These are phyloP conservation scores for Charadrius vociferus DNA, from an alignment of 2,113 vertebrate genomes.

Conservation along the genomic window DNA sequence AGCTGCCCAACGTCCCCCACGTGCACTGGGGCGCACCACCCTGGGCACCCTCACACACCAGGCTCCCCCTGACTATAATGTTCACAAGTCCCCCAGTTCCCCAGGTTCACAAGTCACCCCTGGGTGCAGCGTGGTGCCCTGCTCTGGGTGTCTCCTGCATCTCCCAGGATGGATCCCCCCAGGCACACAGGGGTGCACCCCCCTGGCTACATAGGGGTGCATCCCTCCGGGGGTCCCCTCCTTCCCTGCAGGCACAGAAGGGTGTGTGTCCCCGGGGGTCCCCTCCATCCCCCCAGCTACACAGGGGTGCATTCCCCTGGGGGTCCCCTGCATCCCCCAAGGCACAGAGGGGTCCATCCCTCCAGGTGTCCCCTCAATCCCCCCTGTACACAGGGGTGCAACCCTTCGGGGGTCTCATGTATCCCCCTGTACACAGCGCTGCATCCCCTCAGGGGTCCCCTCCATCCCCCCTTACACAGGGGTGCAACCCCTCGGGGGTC, in stretches of 20 bases:
- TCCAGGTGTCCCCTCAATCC: no score
- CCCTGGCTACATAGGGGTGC: no score
- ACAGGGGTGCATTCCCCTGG: neutral
- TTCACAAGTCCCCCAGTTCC: rapidly evolving
- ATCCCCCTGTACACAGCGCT: no score
- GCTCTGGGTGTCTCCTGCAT: neutral
- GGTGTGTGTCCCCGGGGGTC: neutral
- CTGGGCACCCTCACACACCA: neutral
- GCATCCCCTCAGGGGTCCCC: rapidly evolving
- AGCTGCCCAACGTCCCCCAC: neutral
- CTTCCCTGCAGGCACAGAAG: no score
- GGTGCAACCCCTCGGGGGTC: rapidly evolving
- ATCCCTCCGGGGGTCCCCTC: rapidly evolving
- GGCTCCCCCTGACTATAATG: rapidly evolving
- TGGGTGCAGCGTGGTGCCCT: rapidly evolving
- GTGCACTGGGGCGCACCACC: rapidly evolving
- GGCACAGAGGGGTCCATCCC: no score
- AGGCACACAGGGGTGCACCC: no score
- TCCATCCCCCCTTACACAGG: no score
- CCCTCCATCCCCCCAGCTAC: neutral
- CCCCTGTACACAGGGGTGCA: no score
- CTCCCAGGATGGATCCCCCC: neutral
- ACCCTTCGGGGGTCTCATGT: no score
- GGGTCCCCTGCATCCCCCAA: neutral
- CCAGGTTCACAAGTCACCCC: no score